Percentiles rank a stretch among this genome's conserved stretches.
Conservation (phyloP, 2,888 invertebrate genomes). For the Caenorhabditis sp. region DNA sequence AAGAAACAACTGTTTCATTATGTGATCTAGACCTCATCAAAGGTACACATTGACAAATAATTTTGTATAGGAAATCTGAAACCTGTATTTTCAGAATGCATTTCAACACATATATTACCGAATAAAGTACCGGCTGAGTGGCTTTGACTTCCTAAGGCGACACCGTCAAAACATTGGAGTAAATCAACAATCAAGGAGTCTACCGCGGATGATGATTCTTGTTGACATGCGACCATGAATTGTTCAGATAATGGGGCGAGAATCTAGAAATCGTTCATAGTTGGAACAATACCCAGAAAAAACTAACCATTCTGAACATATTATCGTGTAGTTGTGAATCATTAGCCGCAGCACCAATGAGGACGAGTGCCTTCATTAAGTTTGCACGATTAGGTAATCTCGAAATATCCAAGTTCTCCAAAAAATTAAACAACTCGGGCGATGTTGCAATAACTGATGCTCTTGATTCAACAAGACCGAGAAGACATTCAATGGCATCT, state of each 20-base stretch:
- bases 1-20: constrained; percentile 52
- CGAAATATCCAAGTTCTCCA: constrained; percentile 38
- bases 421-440: constrained; percentile 40
- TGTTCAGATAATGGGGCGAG: constrained; percentile 53
- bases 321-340: constrained; percentile 49
- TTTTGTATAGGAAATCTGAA: constrained; percentile 57
- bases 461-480: constrained; percentile 74
- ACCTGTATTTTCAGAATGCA: constrained; percentile 1
- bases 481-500: constrained; percentile 73
- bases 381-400: constrained; percentile 74
- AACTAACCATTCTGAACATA: constrained; percentile 61
- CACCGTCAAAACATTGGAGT: constrained; percentile 77
- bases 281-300: too few relatives aligned
- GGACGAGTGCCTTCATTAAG: constrained; percentile 80
- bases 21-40: constrained; percentile 49
- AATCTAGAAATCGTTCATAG: constrained; percentile 43
- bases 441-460: constrained; percentile 44
- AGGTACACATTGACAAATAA: constrained; percentile 48
- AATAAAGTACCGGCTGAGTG: constrained; percentile 74
- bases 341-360: constrained; percentile 70
- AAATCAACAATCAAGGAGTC: constrained; percentile 78
- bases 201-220: constrained; percentile 26
- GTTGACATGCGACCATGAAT: constrained; percentile 22
- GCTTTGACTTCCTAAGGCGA: constrained; percentile 77
- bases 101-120: constrained; percentile 71